phyloP scores from a whole-genome alignment of 2,888 invertebrate species.

The Physocephala rufipes region DNA sequence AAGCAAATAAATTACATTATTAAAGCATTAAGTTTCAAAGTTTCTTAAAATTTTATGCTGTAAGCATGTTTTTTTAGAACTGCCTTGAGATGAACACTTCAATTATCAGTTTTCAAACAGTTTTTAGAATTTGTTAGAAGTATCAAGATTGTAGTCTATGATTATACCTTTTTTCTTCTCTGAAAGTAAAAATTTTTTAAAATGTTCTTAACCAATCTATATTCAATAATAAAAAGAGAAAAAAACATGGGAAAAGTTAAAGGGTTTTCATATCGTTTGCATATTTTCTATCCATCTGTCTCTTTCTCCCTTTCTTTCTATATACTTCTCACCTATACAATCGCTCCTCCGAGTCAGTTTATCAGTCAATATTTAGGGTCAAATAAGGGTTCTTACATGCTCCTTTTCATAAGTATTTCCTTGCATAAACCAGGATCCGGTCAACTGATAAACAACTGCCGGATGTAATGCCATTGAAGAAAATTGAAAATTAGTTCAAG shows the following conservation, averaged over 20 bases:
- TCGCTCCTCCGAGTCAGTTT: too few species aligned
- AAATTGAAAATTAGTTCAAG: slow-evolving; percentile 31
- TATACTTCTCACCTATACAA: not conserved
- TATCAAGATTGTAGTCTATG: too few species aligned
- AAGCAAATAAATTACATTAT: too few species aligned
- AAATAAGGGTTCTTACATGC: slow-evolving; percentile 2
- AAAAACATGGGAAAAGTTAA: not conserved
- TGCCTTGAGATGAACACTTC: too few species aligned
- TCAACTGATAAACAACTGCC: not conserved
- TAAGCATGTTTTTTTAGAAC: too few species aligned
- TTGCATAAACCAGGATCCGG: not conserved
- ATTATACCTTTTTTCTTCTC: too few species aligned
- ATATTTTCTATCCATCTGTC: not conserved
- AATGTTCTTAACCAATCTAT: too few species aligned
- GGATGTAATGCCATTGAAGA: slow-evolving; percentile 27
- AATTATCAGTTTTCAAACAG: too few species aligned
- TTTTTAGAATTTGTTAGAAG: too few species aligned
- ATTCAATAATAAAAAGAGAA: not conserved
- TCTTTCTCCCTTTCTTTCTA: not conserved
- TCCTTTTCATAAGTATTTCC: not conserved
- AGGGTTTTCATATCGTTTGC: not conserved
- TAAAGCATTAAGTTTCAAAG: too few species aligned
- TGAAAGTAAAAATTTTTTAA: too few species aligned
- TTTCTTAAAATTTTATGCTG: too few species aligned
- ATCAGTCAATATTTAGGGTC: not conserved